Evolutionary conservation across 1,140 invertebrate genomes (phyloP).

Genomic region (Zophobas morio): DNA sequence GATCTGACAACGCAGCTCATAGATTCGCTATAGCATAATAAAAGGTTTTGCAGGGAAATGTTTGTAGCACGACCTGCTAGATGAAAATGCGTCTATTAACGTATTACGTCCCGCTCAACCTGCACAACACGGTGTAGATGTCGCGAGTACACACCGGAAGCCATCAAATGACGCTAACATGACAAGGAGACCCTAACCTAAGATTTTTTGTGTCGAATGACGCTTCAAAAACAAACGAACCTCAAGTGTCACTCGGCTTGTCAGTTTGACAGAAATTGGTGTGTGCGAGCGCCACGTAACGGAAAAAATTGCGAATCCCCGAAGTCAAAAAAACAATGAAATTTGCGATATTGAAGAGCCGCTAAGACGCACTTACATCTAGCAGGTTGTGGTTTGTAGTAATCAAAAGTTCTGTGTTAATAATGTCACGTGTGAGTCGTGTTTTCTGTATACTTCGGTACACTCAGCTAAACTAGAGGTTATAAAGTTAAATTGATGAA

Average conservation of each 20-base stretch:
- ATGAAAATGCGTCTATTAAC: not conserved
- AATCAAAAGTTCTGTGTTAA: conserved; percentile 21
- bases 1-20: conserved; percentile 30
- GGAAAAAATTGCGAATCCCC: conserved; percentile 2
- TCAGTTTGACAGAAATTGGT: conserved; percentile 2
- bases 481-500: conserved; percentile 20
- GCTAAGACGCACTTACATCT: conserved; percentile 2
- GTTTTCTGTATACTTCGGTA: conserved; percentile 33
- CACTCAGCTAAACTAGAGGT: conserved; percentile 27
- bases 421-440: conserved; percentile 17
- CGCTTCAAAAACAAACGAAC: conserved; percentile 1
- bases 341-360: conserved; percentile 2
- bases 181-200: not conserved
- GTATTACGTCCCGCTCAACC: not conserved
- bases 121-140: not conserved
- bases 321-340: conserved; percentile 3
- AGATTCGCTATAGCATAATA: conserved; percentile 26
- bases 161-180: conserved; percentile 2
- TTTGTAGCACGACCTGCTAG: conserved; percentile 8
- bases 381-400: conserved; percentile 8
- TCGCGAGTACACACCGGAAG: conserved; percentile 1
- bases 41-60: conserved; percentile 32
- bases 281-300: not conserved
- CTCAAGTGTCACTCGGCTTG: not conserved
- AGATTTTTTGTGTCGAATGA: conserved; percentile 1